Evolutionary conservation across 2,888 invertebrate genomes (phyloP), one percentile per base, ranked within the genome.

Genomic region (Saturnia japonica): DNA sequence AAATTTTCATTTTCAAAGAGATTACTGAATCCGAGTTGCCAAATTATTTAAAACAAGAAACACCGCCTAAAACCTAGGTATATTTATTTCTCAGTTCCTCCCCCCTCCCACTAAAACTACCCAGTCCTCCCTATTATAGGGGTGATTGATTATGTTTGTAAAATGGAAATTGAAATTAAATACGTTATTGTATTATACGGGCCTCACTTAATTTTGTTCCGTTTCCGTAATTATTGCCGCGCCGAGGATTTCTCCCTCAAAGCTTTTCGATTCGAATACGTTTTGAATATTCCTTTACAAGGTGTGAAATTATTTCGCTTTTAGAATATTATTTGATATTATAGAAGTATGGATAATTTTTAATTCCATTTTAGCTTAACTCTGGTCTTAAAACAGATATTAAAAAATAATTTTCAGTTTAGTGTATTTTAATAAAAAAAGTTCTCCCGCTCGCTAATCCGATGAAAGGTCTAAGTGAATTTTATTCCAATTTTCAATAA

Each of bases 221-320:
- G 64, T 64, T 64, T 64, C 74, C 71, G 73, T 72, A 62, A 64
- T 64, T 64, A 64, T 64, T 64, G 11, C 64, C 40, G 40, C 16
- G 54, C 25, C 6, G 9, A n/a, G 64, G 40, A 64, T 64, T 64
- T 19, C 40, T 9, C 40, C 40, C 11, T 64, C 19, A 64, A 64
- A 22, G 40, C 64, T 64, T 57, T 40, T 4, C 6, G 62, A 0
- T 64, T 64, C 34, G 40, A 64, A 64, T 64, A 64, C 64, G 40
- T 40, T 64, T 64, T 40, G 40, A 64, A 64, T 64, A 40, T 8
- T 64, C 40, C 8, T 40, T n/a, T 64, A 1, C 2, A 6, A 64
- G n/a, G 40, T 40, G 34, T 62, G 62, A 40, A 62, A 62, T 62
- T 40, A 62, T 34, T 28, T 4, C 9, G 22, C 9, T 54, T 54